Base-by-base conservation (phyloP, 2,797 vertebrate genomes). In the Peromyscus nudipes region DNA sequence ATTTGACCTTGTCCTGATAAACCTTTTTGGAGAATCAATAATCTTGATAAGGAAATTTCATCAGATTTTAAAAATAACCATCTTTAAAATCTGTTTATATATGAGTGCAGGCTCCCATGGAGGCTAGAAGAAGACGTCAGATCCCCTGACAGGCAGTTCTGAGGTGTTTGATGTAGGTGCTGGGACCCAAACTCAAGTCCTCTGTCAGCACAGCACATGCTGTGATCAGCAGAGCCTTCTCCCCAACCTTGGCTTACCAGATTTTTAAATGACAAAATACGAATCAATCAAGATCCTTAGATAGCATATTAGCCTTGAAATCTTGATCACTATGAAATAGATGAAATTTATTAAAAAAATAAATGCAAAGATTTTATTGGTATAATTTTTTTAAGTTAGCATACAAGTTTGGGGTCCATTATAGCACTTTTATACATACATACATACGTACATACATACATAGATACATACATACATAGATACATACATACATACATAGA, bases 1-100 rank as follows among this genome's bases (percentile, higher is more conserved):
- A 55, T 12, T 82, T 76, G 31, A 55, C 19, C 92, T 94, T 80
- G 43, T 60, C 25, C 31, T 81, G 64, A 73, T 62, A 82, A 46
- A 69, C 37, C 17, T 88, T 88, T 84, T 57, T 62, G 7, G 43
- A 55, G 67, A 76, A 34, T 85, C 23, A 62, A 43, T 71, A 73
- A 80, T 93, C 91, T 89, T 82, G 64, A 64, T 43, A 90, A 89
- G 46, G 77, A 69, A 64, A 25, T 43, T n/a, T 11, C 49, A 77
- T 64, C 31, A n/a, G 31, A 55, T 27, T 55, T 86, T 67, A 2
- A 86, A 52, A 69, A 1, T 14, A 10, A 37, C 23, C 19, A 29
- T 71, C 46, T 55, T 87, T 71, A 29, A 87, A 71, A 55, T 57
- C 0, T 29, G 49, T 37, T 71, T 57, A 6, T 29, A 6, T 57